These are phyloP conservation scores for Sinocyclocheilus anophthalmus DNA, from an alignment of 2,113 vertebrate species.

Conservation along the genomic window DNA sequence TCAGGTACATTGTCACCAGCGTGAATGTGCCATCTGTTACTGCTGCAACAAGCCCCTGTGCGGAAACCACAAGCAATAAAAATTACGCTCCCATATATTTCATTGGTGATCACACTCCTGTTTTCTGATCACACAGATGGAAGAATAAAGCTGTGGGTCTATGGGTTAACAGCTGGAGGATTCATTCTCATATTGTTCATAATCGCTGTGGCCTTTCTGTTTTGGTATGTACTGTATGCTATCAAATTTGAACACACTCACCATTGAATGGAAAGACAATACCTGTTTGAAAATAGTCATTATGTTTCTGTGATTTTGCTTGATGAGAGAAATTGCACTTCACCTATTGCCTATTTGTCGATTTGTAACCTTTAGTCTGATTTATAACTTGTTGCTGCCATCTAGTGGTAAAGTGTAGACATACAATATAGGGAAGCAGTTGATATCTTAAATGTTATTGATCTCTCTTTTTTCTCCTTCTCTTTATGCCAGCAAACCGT, in stretches of 20 bases:
- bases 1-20: neutral
- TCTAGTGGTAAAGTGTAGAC: slow-evolving; percentile 32
- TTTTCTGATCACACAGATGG: slow-evolving; percentile 84
- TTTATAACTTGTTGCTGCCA: slow-evolving; percentile 25
- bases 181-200: slow-evolving; percentile 90
- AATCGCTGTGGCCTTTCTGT: slow-evolving; percentile 87
- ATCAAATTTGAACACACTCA: neutral
- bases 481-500: slow-evolving; percentile 82
- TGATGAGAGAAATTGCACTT: neutral
- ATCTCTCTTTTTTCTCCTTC: slow-evolving; percentile 38
- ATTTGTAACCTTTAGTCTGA: neutral
- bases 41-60: neutral
- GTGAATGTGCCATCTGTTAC: slow-evolving; percentile 16
- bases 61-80: neutral
- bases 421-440: neutral
- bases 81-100: neutral
- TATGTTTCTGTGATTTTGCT: neutral
- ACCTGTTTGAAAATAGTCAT: slow-evolving; percentile 9
- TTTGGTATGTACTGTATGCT: slow-evolving; percentile 85
- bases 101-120: slow-evolving; percentile 63
- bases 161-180: slow-evolving; percentile 87
- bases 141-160: slow-evolving; percentile 94
- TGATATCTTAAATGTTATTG: neutral
- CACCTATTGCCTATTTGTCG: neutral
- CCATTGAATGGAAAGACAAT: neutral